phyloP scores from a whole-genome alignment of 2,113 vertebrate species.

The Psilopogon haemacephalus region DNA sequence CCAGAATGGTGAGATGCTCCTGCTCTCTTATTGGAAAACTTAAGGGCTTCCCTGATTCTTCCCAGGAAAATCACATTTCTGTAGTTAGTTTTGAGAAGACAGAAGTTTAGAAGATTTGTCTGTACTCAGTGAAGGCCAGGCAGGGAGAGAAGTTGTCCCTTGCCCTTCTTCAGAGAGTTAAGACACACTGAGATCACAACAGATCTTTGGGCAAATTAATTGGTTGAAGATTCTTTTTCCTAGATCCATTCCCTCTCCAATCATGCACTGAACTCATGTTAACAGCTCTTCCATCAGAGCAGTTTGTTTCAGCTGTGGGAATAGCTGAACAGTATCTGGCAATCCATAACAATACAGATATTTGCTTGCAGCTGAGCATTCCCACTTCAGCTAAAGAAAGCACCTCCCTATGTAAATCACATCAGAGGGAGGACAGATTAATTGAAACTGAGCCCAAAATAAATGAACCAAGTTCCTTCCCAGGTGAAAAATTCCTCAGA shows the following conservation, averaged over 20 bases:
- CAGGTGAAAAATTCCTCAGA: too few species aligned
- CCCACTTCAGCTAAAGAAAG: neutral
- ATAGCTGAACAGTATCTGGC: neutral
- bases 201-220: neutral
- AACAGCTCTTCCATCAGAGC: neutral
- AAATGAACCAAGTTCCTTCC: too few species aligned
- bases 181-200: fast-evolving
- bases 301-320: neutral
- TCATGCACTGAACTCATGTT: neutral
- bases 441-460: too few species aligned
- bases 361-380: neutral
- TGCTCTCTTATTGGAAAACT: neutral
- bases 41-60: neutral
- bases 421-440: neutral
- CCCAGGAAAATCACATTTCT: neutral
- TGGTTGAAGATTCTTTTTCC: neutral
- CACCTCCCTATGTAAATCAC: neutral
- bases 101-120: neutral
- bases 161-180: neutral
- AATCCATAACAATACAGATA: neutral
- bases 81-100: neutral
- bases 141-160: neutral
- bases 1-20: neutral
- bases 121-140: neutral
- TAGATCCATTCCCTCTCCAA: neutral